Evolutionary conservation across 2,888 invertebrate genomes (phyloP), one percentile per base, ranked within the genome.

Genomic region (Craniophora ligustri): DNA sequence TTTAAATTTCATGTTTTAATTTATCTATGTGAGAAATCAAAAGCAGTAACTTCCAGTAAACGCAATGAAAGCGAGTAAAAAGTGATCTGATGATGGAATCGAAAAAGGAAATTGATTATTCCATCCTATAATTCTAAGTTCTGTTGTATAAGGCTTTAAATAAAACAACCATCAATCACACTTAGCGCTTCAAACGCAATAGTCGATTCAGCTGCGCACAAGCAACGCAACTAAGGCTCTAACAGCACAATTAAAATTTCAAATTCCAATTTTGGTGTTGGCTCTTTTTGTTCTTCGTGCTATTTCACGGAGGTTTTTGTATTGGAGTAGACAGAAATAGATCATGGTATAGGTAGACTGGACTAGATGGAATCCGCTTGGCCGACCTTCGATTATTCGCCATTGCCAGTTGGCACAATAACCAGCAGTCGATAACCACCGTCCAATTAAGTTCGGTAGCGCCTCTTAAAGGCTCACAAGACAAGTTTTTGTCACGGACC

Each of bases 371-470:
- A 75, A 75, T 79, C 57, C 60, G 15, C 74, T 74, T 45, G 51
- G 34, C 46, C 69, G 86, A 84, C 87, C 88, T 90, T 89, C 87
- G 81, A 82, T 85, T 81, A 83, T 80, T 82, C 75, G 75, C 71
- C 73, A 78, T 77, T 76, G 77, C 64, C 60, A 68, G 62, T 66
- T 79, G 79, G 79, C 75, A 82, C 85, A 82, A 82, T 85, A 84
- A 84, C 81, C 82, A 81, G 72, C 81, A 85, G 82, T 80, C 88
- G 82, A 87, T 87, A 87, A 87, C 85, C 81, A 81, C 69, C 74
- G 78, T 81, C 90, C 90, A 92, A 92, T 92, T 92, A 92, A 90
- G 87, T 88, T 90, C 86, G 89, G 89, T 87, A 91, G 92, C 91
- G 89, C 92, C 89, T 89, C 84, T 76, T 82, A 77, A 81, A 79